Conservation (phyloP, 2,888 invertebrate genomes). For the Metopia argyrocephala region DNA sequence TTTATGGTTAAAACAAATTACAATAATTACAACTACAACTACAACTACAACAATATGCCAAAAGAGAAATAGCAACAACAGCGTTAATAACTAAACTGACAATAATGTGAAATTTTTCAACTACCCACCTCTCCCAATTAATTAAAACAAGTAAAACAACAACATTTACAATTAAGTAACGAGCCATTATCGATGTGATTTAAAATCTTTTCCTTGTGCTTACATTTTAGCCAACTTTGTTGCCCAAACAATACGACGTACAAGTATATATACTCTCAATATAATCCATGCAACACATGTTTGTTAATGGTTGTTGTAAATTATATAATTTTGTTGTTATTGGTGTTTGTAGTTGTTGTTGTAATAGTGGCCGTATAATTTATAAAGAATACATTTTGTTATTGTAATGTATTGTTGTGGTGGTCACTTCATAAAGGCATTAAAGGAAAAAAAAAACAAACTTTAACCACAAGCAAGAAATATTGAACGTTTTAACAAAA, state of each 20-base stretch:
- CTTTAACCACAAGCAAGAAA: slow-evolving; percentile 35
- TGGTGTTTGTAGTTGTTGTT: not conserved
- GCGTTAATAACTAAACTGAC: slow-evolving; percentile 37
- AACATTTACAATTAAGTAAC: slow-evolving; percentile 16
- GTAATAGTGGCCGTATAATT: not conserved
- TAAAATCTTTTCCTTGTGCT: slow-evolving; percentile 24
- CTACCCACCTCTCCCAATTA: not conserved
- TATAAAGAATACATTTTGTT: not conserved
- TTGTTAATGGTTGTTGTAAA: slow-evolving; percentile 2
- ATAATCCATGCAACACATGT: not conserved
- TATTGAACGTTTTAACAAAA: slow-evolving; percentile 47
- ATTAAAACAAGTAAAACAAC: not conserved
- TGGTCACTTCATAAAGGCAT: not conserved
- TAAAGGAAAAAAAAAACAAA: not conserved
- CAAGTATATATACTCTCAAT: not conserved
- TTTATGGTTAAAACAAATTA: slow-evolving; percentile 50
- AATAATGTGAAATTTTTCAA: slow-evolving; percentile 31
- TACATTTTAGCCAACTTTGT: not conserved
- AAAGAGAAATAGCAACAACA: not conserved
- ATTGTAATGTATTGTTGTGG: not conserved
- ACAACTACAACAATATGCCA: not conserved
- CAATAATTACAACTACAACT: slow-evolving; percentile 8
- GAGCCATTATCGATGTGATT: slow-evolving; percentile 39
- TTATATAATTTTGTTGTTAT: slow-evolving; percentile 7
- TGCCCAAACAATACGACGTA: not conserved